Evolutionary conservation across 1,140 invertebrate genomes (phyloP), one percentile per base, ranked within the genome.

Genomic region (Drosophila lacertosa): DNA sequence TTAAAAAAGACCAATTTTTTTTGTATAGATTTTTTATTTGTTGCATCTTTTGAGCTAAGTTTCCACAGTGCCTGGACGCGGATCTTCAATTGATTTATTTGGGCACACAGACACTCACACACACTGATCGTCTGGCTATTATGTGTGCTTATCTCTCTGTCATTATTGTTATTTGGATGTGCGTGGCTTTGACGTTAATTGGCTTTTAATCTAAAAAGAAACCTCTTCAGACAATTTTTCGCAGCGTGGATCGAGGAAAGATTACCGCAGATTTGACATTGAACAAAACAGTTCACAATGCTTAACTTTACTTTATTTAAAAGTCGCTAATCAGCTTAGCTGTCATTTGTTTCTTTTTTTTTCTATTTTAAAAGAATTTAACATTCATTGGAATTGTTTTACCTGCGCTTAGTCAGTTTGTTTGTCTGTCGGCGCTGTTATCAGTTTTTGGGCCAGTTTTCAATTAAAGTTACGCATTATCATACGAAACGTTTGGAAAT

Each of bases 101-200:
- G 20, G 24, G 11, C 16, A 40, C 22, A 62, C 15, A 42, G 11
- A 29, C 15, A 24, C 13, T 42, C 6, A 39, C 20, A 59, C 15
- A 32, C 20, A 50, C 10, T 22, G 3, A 11, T 18, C 59, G 24
- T 9, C 58, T 15, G 48, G 2, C 5, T 22, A 40, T 22, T 58
- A 70, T 70, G 50, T 48, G 40, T 24, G 3, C 20, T 29, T 65
- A 47, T 55, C 50, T 39, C 13, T 47, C 20, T 24, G 35, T 15
- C 10, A 51, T 35, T 42, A 24, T 26, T 67, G 35, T 47, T 20
- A 24, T 42, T 40, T 22, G 18, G 16, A 20, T 42, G 39, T 60
- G 57, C 22, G 44, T 39, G 58, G 10, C 45, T 60, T 62, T 63
- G 58, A 29, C 35, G 15, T 57, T 77, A 70, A 77, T 77, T 74